phyloP scores from a whole-genome alignment of 2,888 invertebrate genomes.

The Spicauda simplicius region DNA sequence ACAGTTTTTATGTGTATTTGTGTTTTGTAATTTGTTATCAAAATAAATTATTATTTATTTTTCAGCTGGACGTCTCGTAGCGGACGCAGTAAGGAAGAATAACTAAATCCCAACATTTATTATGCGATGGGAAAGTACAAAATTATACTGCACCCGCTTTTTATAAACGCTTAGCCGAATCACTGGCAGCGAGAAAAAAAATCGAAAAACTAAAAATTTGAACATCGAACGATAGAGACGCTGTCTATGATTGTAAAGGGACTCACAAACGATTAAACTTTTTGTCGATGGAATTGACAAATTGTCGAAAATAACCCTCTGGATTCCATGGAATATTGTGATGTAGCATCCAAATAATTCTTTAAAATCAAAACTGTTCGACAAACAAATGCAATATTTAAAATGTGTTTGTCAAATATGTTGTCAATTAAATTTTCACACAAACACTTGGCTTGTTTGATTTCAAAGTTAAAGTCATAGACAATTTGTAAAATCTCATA shows the following conservation, averaged over 20 bases:
- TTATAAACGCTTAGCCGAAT: conserved; percentile 46
- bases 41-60: conserved; percentile 42
- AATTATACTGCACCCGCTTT: conserved; percentile 49
- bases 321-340: too few species aligned
- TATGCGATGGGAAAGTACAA: conserved; percentile 55
- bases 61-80: conserved; percentile 70
- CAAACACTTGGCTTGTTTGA: not conserved
- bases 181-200: conserved; percentile 39
- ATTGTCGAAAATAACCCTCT: not conserved
- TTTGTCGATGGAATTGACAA: not conserved
- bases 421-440: not conserved
- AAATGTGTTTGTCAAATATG: not conserved
- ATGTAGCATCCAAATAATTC: too few species aligned
- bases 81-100: conserved; percentile 68
- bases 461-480: not conserved
- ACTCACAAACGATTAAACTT: not conserved
- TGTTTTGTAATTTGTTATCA: not conserved
- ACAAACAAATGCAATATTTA: not conserved
- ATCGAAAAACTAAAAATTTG: conserved; percentile 36
- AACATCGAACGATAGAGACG: conserved; percentile 26
- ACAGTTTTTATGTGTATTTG: too few species aligned
- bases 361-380: not conserved
- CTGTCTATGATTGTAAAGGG: not conserved
- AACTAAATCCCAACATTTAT: conserved; percentile 54
- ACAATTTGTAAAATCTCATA: not conserved